Conservation (phyloP, 2,888 invertebrate genomes). For the Apoderus coryli region DNA sequence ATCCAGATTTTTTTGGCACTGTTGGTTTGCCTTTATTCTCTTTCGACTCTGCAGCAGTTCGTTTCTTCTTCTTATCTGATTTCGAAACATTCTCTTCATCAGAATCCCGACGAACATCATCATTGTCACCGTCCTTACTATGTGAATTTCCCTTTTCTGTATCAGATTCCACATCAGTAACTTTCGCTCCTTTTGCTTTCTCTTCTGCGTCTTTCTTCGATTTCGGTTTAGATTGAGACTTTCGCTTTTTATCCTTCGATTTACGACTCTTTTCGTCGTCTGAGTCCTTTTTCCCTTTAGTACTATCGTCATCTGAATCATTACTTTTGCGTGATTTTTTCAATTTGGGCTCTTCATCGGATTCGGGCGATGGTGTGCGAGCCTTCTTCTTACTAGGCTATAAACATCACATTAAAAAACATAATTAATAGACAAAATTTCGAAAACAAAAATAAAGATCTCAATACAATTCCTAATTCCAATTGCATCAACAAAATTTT, state of each 20-base stretch:
- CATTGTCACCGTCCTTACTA: too few species aligned
- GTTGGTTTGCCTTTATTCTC: too few species aligned
- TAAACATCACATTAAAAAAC: too few species aligned
- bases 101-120: conserved; percentile 16
- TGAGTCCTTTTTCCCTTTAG: conserved; percentile 15
- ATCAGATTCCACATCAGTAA: conserved; percentile 18
- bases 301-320: conserved; percentile 17
- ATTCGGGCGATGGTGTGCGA: conserved; percentile 17
- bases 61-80: conserved; percentile 19
- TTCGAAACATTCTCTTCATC: conserved; percentile 19
- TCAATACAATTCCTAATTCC: too few species aligned
- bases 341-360: conserved; percentile 18
- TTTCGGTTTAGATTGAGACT: conserved; percentile 12
- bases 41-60: conserved; percentile 17
- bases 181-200: too few species aligned
- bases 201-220: conserved; percentile 15
- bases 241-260: conserved; percentile 18
- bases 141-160: too few species aligned
- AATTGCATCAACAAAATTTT: too few species aligned
- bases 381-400: conserved; percentile 15
- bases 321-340: conserved; percentile 16
- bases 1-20: conserved; percentile 41
- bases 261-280: too few species aligned
- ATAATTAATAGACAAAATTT: too few species aligned
- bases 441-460: too few species aligned